Evolutionary conservation across 2,888 invertebrate species (phyloP).

Genomic region (Volucella inanis): DNA sequence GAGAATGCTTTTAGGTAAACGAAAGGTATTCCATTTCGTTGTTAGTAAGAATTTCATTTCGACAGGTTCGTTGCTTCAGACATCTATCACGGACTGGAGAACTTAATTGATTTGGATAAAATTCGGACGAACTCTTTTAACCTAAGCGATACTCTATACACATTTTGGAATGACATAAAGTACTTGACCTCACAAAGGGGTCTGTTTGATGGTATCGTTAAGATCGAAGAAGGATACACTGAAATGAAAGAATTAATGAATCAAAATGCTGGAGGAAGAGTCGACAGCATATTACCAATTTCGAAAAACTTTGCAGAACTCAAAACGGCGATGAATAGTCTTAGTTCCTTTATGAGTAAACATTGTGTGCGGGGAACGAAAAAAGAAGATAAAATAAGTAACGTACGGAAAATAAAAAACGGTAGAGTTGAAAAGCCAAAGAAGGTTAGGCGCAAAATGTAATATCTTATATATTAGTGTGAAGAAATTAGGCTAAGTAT

Average conservation of each 20-base stretch:
- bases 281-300: constrained; percentile 4
- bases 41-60: constrained; percentile 32
- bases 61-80: constrained; percentile 61
- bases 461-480: too few species aligned
- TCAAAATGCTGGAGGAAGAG: neutral
- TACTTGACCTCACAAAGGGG: constrained; percentile 62
- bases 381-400: neutral
- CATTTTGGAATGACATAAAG: constrained; percentile 74
- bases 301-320: constrained; percentile 53
- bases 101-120: constrained; percentile 78
- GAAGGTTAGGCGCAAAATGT: neutral
- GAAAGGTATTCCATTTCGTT: constrained; percentile 21
- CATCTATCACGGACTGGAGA: constrained; percentile 76
- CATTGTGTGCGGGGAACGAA: neutral
- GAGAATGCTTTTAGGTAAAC: constrained; percentile 55
- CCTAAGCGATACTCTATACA: constrained; percentile 25
- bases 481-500: too few species aligned
- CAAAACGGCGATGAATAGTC: constrained; percentile 30
- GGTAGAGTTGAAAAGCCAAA: neutral
- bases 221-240: constrained; percentile 79
- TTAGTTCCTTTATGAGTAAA: constrained; percentile 21
- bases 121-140: constrained; percentile 40
- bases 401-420: neutral
- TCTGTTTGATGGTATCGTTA: constrained; percentile 74
- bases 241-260: constrained; percentile 77